Conservation (phyloP, 2,797 vertebrate species). For the Eulemur coronatus region DNA sequence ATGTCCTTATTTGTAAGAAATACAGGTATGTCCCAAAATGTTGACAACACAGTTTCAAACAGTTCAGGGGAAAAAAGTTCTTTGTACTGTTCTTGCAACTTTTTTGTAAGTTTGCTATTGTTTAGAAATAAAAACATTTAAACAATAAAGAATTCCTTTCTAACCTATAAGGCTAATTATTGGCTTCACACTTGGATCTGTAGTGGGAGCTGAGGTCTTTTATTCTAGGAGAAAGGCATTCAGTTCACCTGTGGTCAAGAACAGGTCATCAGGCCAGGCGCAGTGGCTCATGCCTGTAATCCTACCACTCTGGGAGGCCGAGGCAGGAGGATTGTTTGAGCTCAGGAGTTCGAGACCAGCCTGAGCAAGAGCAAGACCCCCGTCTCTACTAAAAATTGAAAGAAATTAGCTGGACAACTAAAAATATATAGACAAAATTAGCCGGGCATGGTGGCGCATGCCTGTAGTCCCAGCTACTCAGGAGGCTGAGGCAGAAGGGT, state of each 20-base stretch:
- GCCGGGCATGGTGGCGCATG: too few relatives aligned
- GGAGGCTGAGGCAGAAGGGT: too few relatives aligned
- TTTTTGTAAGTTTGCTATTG: not conserved
- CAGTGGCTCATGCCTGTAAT: too few relatives aligned
- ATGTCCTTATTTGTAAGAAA: not conserved
- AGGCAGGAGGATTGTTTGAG: too few relatives aligned
- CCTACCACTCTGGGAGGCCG: too few relatives aligned
- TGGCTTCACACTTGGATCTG: not conserved
- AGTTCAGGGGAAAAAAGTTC: not conserved
- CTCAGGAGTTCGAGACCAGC: too few relatives aligned
- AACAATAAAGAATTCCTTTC: not conserved
- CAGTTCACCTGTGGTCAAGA: not conserved
- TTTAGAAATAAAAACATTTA: slow-evolving; percentile 14
- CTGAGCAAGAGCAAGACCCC: too few relatives aligned
- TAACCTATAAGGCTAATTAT: not conserved
- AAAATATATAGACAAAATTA: too few relatives aligned
- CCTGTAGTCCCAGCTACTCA: too few relatives aligned
- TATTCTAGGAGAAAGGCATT: not conserved
- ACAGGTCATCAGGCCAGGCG: not conserved
- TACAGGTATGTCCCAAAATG: not conserved
- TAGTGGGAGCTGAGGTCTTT: not conserved
- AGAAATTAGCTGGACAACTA: too few relatives aligned
- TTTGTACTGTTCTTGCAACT: not conserved
- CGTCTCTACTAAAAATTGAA: too few relatives aligned
- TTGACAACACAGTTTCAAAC: not conserved